These are phyloP conservation scores for Lucifuga dentata DNA, from an alignment of 2,113 vertebrate species.

Conservation along the genomic window DNA sequence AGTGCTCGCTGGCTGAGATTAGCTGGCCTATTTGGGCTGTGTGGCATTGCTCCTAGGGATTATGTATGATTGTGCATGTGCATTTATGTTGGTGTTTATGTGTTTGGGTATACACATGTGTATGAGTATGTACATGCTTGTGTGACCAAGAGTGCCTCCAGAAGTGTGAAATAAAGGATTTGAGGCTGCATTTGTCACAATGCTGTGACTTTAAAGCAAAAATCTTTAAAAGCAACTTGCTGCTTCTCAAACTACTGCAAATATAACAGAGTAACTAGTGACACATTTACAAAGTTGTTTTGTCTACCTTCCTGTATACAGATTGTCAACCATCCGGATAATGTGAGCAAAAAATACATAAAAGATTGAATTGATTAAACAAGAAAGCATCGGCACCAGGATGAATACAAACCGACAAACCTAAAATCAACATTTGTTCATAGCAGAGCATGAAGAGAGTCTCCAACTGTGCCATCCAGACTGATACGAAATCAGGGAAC, in stretches of 20 bases:
- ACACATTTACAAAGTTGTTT: conserved; percentile 31
- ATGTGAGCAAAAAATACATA: neutral
- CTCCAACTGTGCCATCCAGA: too few species aligned
- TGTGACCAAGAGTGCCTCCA: conserved; percentile 39
- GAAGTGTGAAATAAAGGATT: conserved; percentile 73
- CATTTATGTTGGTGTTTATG: conserved; percentile 40
- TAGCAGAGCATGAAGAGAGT: neutral
- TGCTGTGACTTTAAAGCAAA: conserved; percentile 61
- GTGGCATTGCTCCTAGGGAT: conserved; percentile 69
- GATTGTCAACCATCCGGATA: neutral
- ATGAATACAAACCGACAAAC: too few species aligned
- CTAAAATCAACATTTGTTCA: conserved; percentile 5
- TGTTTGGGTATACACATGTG: conserved; percentile 17
- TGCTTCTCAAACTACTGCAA: conserved; percentile 49
- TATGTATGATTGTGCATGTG: conserved; percentile 53
- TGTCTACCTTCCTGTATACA: conserved; percentile 10
- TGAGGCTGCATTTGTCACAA: conserved; percentile 69
- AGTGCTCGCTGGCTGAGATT: conserved; percentile 68
- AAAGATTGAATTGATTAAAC: neutral
- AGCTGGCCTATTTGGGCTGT: conserved; percentile 75
- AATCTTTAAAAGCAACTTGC: conserved; percentile 68
- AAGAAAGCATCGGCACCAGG: neutral
- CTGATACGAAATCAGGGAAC: too few species aligned
- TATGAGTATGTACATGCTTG: conserved; percentile 25
- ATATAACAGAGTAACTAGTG: conserved; percentile 33